Percentiles rank a stretch among this genome's conserved stretches.
Conservation (phyloP, 1,140 invertebrate species). For the Elymnias hypermnestra region DNA sequence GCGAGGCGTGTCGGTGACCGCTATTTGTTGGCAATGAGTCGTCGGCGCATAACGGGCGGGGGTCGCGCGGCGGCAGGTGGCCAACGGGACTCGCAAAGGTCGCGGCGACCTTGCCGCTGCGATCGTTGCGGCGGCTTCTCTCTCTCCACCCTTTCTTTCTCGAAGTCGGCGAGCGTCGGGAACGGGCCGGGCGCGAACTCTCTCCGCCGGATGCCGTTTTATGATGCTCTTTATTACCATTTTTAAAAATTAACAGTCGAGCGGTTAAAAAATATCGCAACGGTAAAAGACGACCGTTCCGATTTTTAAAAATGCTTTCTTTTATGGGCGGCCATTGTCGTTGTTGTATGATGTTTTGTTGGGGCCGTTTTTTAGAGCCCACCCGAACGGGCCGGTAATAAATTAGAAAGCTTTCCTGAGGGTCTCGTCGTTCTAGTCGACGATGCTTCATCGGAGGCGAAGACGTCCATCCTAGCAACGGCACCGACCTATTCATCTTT, state of each 20-base stretch:
- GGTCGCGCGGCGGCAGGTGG: slow-evolving; percentile 59
- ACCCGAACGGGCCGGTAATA: slow-evolving; percentile 36
- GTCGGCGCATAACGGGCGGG: no score
- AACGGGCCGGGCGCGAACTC: not conserved
- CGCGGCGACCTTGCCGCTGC: no score
- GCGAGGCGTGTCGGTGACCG: no score
- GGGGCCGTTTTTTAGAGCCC: slow-evolving; percentile 25
- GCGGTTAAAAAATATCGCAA: slow-evolving; percentile 13
- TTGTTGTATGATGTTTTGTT: no score
- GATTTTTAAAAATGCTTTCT: slow-evolving; percentile 28
- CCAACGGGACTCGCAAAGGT: slow-evolving; percentile 56
- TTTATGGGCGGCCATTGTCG: slow-evolving; percentile 16
- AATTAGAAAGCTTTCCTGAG: slow-evolving; percentile 70
- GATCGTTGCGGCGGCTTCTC: not conserved
- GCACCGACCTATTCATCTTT: no score
- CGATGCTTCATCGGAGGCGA: no score
- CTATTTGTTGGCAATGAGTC: no score
- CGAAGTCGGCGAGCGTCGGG: not conserved
- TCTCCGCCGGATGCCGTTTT: not conserved
- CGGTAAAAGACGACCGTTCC: not conserved
- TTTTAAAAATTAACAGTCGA: no score
- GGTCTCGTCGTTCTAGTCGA: no score
- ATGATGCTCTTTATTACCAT: no score
- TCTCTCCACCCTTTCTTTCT: not conserved
- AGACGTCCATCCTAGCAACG: no score